Percentiles rank a stretch among this genome's conserved stretches.
Evolutionary conservation across 2,797 vertebrate species (phyloP).

Genomic region (Craterocephalus amniculus): DNA sequence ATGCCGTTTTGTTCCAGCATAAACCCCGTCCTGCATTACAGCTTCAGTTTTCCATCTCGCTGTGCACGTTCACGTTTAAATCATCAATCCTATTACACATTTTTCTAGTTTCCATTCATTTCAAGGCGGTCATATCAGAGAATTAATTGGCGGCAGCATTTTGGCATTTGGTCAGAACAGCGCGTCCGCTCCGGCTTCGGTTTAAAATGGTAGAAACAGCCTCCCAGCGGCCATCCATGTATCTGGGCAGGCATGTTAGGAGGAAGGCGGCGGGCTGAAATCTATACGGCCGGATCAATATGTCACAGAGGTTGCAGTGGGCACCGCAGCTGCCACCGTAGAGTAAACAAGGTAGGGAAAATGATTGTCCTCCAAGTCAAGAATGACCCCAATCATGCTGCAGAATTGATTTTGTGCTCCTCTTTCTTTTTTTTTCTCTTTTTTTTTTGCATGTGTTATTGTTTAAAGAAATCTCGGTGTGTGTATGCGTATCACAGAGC

Average conservation of each 20-base stretch:
- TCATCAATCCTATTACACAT: neutral
- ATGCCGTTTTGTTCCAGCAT: neutral
- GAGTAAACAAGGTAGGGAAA: constrained; percentile 62
- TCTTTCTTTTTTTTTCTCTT: neutral
- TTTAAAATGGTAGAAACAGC: constrained; percentile 48
- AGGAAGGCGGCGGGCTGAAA: constrained; percentile 51
- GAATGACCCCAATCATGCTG: constrained; percentile 55
- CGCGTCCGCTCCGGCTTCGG: constrained; percentile 7
- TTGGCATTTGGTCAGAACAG: neutral
- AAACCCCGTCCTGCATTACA: neutral
- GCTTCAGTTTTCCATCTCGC: neutral
- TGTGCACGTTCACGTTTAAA: neutral
- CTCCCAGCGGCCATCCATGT: constrained; percentile 61
- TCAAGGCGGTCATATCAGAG: neutral
- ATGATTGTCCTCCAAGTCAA: constrained; percentile 55
- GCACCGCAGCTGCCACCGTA: constrained; percentile 56
- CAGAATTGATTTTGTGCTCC: constrained; percentile 40
- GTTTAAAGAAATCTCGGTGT: constrained; percentile 7
- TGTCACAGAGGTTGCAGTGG: constrained; percentile 62
- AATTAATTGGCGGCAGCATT: neutral
- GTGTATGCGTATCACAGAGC: neutral
- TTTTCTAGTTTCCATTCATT: neutral
- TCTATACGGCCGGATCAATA: constrained; percentile 71
- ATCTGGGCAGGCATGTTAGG: constrained; percentile 73
- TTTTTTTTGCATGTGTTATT: constrained; percentile 27